Evolutionary conservation across 2,888 invertebrate genomes (phyloP), one percentile per base, ranked within the genome.

Genomic region (Pogonocherus hispidulus): DNA sequence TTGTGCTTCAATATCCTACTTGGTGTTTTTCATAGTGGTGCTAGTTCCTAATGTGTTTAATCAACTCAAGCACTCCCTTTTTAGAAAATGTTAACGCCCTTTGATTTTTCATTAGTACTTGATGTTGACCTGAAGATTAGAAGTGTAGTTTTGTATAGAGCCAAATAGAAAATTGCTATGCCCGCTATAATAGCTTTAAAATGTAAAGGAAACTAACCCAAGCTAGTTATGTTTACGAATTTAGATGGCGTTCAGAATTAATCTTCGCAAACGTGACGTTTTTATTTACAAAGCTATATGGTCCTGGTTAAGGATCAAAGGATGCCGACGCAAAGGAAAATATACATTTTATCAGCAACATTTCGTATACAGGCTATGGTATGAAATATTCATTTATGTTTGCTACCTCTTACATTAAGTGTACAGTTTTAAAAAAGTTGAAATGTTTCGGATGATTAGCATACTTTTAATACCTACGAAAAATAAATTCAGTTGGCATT

Each of bases 301-400:
- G n/a, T 37, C 41, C n/a, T 16, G 41, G 41, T 41, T 41, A 41
- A 14, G n/a, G n/a, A 41, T 41, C 41, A 41, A 41, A 41, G 41
- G n/a, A 16, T 41, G 41, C n/a, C 41, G 41, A 14, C n/a, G 14
- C 41, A 41, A 41, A 41, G 41, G 41, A 41, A 41, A 41, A 16
- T 41, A 41, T 41, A 41, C 41, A 41, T 41, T 41, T 41, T 41
- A 41, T 41, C 41, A 41, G 41, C 41, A 41, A n/a, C 41, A 41
- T 41, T 41, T 41, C 41, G 41, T 41, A 41, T 41, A 41, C 41
- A n/a, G 14, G 41, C 41, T 16, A 2, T 41, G 41, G n/a, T 14
- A 41, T 41, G 41, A 41, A 41, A 41, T 41, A 41, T 41, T 41
- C 41, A 41, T 41, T 41, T 41, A 41, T 14, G 9, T 37, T 37